phyloP scores from a whole-genome alignment of 2,888 invertebrate genomes.

The Melanargia galathea region DNA sequence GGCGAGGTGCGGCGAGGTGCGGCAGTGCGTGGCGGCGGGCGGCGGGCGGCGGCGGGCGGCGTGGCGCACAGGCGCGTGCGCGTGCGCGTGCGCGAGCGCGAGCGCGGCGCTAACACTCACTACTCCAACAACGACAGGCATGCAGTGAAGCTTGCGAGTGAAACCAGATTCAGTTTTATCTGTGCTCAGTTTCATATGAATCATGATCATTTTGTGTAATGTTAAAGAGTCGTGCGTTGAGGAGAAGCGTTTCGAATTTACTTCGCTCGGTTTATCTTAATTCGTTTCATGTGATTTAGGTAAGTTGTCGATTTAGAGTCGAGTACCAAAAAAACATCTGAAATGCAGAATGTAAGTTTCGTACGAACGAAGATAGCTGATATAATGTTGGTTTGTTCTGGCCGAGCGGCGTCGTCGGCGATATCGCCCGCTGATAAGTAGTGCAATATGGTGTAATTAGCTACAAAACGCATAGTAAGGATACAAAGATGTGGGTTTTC shows the following conservation, averaged over 20 bases:
- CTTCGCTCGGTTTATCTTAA: constrained; percentile 71
- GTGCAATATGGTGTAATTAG: constrained; percentile 80
- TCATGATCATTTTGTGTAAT: constrained; percentile 80
- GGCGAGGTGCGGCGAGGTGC: constrained; percentile 43
- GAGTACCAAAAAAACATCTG: constrained; percentile 75
- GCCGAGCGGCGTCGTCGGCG: constrained; percentile 60
- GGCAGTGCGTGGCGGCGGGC: constrained; percentile 39
- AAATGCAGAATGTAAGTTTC: constrained; percentile 78
- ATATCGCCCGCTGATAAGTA: constrained; percentile 73
- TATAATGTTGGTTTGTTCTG: constrained; percentile 61
- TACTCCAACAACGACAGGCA: constrained; percentile 80
- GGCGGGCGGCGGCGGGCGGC: constrained; percentile 43
- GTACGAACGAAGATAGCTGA: constrained; percentile 57
- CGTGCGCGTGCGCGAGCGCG: constrained; percentile 42
- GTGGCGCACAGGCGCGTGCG: constrained; percentile 43
- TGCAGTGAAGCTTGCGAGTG: constrained; percentile 82
- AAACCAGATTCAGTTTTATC: constrained; percentile 80
- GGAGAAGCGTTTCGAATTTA: constrained; percentile 83
- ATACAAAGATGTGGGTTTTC: constrained; percentile 82
- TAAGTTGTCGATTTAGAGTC: constrained; percentile 74
- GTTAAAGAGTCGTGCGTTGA: constrained; percentile 82
- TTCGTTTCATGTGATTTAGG: constrained; percentile 74
- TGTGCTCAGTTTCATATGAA: constrained; percentile 82
- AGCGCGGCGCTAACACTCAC: constrained; percentile 57
- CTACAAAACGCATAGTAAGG: constrained; percentile 70